Conservation (phyloP, 2,797 vertebrate species). For the Macrochelys suwanniensis region DNA sequence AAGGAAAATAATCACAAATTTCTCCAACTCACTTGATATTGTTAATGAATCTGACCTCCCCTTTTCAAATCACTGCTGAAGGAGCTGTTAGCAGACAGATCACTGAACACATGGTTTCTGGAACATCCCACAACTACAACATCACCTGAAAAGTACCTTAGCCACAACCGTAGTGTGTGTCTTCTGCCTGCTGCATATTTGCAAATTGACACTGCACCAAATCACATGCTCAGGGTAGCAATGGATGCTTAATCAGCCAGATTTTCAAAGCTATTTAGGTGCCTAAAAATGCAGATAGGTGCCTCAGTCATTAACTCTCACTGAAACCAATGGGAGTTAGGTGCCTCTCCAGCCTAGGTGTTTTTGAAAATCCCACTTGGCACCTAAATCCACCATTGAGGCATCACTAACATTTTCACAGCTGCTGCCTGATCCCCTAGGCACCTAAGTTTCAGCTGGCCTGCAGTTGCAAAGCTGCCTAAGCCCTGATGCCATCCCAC, state of each 20-base stretch:
- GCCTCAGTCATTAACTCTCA: neutral
- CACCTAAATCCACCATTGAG: too few relatives aligned
- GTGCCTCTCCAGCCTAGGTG: neutral
- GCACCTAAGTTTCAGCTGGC: too few relatives aligned
- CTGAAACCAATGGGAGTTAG: neutral
- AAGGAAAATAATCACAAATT: neutral
- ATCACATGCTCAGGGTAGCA: neutral
- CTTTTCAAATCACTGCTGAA: neutral
- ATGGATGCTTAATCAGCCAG: neutral
- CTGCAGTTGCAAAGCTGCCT: too few relatives aligned
- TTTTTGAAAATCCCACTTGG: too few relatives aligned
- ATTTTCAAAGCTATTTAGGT: constrained; percentile 3
- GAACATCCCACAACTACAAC: neutral
- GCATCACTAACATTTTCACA: too few relatives aligned
- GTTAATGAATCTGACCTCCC: neutral
- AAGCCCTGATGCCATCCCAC: too few relatives aligned
- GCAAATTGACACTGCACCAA: neutral
- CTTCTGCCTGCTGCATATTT: constrained; percentile 4
- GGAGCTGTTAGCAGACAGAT: neutral
- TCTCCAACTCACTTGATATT: neutral
- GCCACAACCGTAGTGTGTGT: neutral
- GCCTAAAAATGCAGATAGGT: neutral
- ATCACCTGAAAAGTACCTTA: neutral
- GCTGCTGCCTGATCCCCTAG: too few relatives aligned
- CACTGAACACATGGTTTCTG: neutral